Evolutionary conservation across 2,888 invertebrate species (phyloP).

Genomic region (Eueremaeus valkanovi): DNA sequence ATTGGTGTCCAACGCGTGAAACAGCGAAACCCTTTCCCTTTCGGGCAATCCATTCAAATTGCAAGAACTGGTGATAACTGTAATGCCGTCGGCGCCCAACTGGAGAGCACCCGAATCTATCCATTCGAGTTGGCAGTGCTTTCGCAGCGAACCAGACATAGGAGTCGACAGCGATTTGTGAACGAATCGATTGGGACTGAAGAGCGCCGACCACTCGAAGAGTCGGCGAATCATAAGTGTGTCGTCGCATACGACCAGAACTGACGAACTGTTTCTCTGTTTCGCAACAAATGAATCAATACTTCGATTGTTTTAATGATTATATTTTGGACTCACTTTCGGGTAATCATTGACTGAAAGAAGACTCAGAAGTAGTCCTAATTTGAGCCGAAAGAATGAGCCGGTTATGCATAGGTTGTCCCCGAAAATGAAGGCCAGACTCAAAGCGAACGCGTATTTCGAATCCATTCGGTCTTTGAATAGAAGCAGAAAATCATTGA

Average conservation of each 20-base stretch:
- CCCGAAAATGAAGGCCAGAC: constrained; percentile 34
- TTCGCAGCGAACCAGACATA: neutral
- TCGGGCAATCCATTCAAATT: constrained; percentile 26
- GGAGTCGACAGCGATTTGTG: neutral
- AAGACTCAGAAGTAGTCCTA: constrained; percentile 25
- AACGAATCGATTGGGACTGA: neutral
- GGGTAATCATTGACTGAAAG: constrained; percentile 5
- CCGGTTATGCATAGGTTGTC: constrained; percentile 15
- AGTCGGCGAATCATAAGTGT: constrained; percentile 26
- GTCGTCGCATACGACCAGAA: constrained; percentile 39
- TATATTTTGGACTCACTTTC: constrained; percentile 19
- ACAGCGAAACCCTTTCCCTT: neutral
- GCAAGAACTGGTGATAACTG: constrained; percentile 9
- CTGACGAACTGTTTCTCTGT: constrained; percentile 23
- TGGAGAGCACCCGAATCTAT: constrained; percentile 29
- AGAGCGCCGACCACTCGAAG: constrained; percentile 25
- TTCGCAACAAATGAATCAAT: neutral
- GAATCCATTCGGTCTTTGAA: constrained; percentile 6
- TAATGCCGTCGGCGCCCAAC: constrained; percentile 36
- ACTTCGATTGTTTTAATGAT: no score
- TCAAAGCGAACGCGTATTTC: neutral
- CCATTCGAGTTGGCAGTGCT: neutral
- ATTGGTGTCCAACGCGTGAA: constrained; percentile 30
- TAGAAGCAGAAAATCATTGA: neutral
- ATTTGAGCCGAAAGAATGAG: constrained; percentile 35